Conservation (phyloP, 37 sponge, comb jelly and placozoan species). For the Oopsacas minuta region DNA sequence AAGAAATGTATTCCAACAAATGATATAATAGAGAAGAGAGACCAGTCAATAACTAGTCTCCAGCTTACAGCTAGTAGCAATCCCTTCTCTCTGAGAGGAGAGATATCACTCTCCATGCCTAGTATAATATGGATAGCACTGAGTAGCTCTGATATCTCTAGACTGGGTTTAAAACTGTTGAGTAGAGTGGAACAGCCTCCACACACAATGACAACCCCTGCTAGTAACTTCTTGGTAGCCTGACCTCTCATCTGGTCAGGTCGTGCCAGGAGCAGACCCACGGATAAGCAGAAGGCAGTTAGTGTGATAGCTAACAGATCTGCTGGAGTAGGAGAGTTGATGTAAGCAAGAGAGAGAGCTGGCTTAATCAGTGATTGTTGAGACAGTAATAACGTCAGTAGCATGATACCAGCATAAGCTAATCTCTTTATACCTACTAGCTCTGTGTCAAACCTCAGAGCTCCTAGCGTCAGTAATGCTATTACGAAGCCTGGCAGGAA, state of each 20-base stretch:
- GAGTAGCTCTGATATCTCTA: background rate
- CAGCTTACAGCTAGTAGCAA: background rate
- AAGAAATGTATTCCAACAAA: background rate
- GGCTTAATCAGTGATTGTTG: background rate
- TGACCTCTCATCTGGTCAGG: background rate
- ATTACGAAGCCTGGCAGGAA: background rate
- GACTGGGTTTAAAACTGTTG: background rate
- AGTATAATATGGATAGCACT: background rate
- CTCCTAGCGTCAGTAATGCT: background rate
- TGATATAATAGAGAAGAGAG: background rate
- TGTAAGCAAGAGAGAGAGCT: background rate
- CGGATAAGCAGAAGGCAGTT: background rate
- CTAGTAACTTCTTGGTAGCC: background rate
- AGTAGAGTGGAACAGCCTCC: background rate
- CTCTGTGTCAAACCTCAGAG: background rate
- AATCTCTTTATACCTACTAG: background rate
- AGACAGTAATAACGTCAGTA: background rate
- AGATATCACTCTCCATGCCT: background rate
- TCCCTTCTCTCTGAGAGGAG: background rate
- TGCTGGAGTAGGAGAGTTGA: background rate
- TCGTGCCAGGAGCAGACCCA: background rate
- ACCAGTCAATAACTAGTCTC: background rate
- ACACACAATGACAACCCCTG: background rate
- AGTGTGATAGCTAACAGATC: background rate
- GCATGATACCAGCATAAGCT: background rate